Conservation (phyloP, 2,797 vertebrate genomes). For the Neosilurus mollespiculum region DNA sequence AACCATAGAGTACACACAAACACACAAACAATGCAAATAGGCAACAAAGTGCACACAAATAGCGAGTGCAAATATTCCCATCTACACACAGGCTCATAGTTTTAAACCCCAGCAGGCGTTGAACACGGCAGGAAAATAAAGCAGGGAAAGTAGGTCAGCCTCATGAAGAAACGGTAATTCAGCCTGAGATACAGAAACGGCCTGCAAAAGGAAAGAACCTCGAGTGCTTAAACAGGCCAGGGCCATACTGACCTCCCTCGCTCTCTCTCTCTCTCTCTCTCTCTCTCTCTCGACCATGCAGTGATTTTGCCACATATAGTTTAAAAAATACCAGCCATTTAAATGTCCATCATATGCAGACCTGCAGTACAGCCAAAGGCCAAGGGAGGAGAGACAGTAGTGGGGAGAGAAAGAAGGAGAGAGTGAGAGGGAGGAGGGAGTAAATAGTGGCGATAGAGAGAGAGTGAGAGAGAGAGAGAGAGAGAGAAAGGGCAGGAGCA, state of each 20-base stretch:
- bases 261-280: slow-evolving; percentile 1
- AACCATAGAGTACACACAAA: slow-evolving; percentile 14
- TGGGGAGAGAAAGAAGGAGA: neutral
- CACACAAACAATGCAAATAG: slow-evolving; percentile 31
- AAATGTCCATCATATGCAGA: slow-evolving; percentile 18
- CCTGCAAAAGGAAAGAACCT: slow-evolving; percentile 29
- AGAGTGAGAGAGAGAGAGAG: neutral
- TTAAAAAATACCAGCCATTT: slow-evolving; percentile 20
- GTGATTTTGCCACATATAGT: slow-evolving; percentile 29
- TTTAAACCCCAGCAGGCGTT: slow-evolving; percentile 24
- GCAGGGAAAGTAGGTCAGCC: slow-evolving; percentile 62
- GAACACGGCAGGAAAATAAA: slow-evolving; percentile 53
- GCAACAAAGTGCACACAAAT: slow-evolving; percentile 25
- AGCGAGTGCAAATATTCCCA: slow-evolving; percentile 48
- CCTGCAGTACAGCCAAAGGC: slow-evolving; percentile 20
- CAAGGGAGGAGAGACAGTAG: neutral
- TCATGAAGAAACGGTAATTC: slow-evolving; percentile 55
- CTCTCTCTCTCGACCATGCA: slow-evolving; percentile 14
- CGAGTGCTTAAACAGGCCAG: slow-evolving; percentile 8
- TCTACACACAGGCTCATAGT: slow-evolving; percentile 34
- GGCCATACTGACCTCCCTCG: slow-evolving; percentile 40
- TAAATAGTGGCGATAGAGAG: neutral
- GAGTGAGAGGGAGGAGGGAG: neutral
- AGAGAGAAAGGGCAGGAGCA: too few relatives aligned
- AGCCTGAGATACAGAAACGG: slow-evolving; percentile 41